phyloP scores from a whole-genome alignment of 2,888 invertebrate species.

The Brachypalpus laphriformis region DNA sequence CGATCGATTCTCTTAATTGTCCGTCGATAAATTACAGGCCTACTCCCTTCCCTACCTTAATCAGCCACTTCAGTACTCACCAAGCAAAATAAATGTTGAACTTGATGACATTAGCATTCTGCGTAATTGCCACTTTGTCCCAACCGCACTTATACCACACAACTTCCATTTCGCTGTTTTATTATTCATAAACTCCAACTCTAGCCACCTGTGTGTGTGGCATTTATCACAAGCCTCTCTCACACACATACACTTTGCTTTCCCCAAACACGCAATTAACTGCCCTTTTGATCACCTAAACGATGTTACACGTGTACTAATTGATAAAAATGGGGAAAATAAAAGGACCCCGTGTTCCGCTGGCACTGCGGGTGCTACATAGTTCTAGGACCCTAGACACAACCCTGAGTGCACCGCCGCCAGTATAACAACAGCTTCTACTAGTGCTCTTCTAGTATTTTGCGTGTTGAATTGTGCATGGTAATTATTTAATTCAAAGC shows the following conservation, averaged over 20 bases:
- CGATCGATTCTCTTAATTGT: slow-evolving; percentile 9
- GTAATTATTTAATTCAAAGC: slow-evolving; percentile 63
- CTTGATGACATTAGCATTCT: slow-evolving; percentile 30
- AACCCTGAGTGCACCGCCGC: slow-evolving; percentile 6
- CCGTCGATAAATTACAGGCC: slow-evolving; percentile 1
- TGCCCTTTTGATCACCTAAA: slow-evolving; percentile 71
- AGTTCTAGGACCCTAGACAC: not conserved
- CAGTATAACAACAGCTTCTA: slow-evolving; percentile 43
- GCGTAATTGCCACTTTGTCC: slow-evolving; percentile 34
- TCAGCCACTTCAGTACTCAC: not conserved
- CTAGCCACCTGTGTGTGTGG: slow-evolving; percentile 34
- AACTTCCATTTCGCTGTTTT: slow-evolving; percentile 17
- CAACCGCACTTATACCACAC: slow-evolving; percentile 12
- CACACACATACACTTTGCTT: not conserved
- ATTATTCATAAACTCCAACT: slow-evolving; percentile 50
- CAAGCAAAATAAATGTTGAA: slow-evolving; percentile 34
- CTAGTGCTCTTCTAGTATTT: not conserved
- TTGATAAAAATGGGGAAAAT: slow-evolving; percentile 55
- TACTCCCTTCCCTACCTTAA: no score
- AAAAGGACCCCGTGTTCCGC: not conserved
- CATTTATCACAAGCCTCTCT: slow-evolving; percentile 33
- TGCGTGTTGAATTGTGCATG: slow-evolving; percentile 54
- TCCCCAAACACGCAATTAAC: slow-evolving; percentile 41
- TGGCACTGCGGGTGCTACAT: not conserved
- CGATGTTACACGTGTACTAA: slow-evolving; percentile 66